These are phyloP conservation scores for Hipparchia sbordonii DNA, from an alignment of 2,888 invertebrate genomes.

Conservation along the genomic window DNA sequence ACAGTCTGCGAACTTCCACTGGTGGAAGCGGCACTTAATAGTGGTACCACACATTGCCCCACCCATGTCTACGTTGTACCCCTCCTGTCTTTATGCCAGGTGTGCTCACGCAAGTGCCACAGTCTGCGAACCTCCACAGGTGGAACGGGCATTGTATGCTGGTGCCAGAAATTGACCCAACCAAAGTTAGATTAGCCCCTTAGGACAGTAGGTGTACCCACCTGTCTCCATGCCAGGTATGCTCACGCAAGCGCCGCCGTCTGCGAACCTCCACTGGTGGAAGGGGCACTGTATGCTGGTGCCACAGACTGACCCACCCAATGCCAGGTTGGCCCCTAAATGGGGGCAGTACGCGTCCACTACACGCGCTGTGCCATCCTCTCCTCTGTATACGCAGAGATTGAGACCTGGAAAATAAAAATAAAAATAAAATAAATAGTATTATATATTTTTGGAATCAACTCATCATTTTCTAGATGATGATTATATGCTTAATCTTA, in stretches of 20 bases:
- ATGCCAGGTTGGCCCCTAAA: conserved; percentile 88
- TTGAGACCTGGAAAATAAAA: conserved; percentile 80
- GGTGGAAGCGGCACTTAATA: not conserved
- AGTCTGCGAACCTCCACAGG: conserved; percentile 91
- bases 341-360: conserved; percentile 96
- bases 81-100: conserved; percentile 80
- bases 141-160: conserved; percentile 96
- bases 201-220: conserved; percentile 41
- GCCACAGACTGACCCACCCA: conserved; percentile 89
- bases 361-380: conserved; percentile 84
- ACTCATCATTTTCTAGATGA: too few relatives aligned
- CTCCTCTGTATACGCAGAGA: conserved; percentile 87
- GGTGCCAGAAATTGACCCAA: conserved; percentile 89
- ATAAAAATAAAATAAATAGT: not conserved
- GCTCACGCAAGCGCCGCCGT: conserved; percentile 87
- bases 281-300: conserved; percentile 94
- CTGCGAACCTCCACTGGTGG: conserved; percentile 93
- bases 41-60: not conserved
- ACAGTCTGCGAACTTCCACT: not conserved
- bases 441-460: too few relatives aligned
- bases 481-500: too few relatives aligned
- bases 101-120: conserved; percentile 88
- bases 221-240: conserved; percentile 84
- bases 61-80: conserved; percentile 19
- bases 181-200: conserved; percentile 83